These are phyloP conservation scores for Paedocypris micromegethes DNA, from an alignment of 2,797 vertebrate genomes.

Conservation along the genomic window DNA sequence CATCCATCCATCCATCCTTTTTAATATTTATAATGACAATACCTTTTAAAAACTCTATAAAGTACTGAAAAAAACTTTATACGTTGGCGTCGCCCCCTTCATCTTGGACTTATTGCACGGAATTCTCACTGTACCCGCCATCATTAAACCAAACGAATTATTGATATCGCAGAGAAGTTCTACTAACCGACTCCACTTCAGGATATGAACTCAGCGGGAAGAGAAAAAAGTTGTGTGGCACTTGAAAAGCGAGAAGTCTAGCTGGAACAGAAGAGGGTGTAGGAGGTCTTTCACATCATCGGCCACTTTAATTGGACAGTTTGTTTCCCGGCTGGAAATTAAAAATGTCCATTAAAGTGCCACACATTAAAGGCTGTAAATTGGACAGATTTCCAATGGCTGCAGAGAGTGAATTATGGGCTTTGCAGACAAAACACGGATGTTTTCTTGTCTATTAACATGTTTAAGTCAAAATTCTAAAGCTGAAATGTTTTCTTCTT, in stretches of 20 bases:
- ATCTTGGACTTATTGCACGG: too few relatives aligned
- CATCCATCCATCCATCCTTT: too few relatives aligned
- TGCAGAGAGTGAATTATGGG: background rate
- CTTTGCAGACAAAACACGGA: background rate
- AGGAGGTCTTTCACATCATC: conserved; percentile 26
- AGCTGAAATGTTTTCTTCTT: too few relatives aligned
- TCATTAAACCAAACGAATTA: too few relatives aligned
- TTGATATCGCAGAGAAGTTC: too few relatives aligned
- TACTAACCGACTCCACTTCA: conserved; percentile 19
- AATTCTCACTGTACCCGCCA: too few relatives aligned
- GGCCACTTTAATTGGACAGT: conserved; percentile 21
- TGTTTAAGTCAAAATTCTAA: too few relatives aligned
- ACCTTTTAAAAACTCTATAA: too few relatives aligned
- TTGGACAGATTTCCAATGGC: conserved; percentile 6
- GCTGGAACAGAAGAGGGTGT: conserved; percentile 14
- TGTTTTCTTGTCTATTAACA: too few relatives aligned
- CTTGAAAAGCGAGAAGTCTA: background rate
- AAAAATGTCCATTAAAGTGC: conserved; percentile 15
- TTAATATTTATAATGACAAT: too few relatives aligned
- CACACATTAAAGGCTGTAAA: conserved; percentile 16
- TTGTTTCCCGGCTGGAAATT: conserved; percentile 21
- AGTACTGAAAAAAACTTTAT: too few relatives aligned
- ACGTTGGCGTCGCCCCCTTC: too few relatives aligned
- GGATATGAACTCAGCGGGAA: conserved; percentile 8
- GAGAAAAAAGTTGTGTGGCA: conserved; percentile 4